phyloP scores from a whole-genome alignment of 2,113 vertebrate genomes.

The Megaceryle torquata region DNA sequence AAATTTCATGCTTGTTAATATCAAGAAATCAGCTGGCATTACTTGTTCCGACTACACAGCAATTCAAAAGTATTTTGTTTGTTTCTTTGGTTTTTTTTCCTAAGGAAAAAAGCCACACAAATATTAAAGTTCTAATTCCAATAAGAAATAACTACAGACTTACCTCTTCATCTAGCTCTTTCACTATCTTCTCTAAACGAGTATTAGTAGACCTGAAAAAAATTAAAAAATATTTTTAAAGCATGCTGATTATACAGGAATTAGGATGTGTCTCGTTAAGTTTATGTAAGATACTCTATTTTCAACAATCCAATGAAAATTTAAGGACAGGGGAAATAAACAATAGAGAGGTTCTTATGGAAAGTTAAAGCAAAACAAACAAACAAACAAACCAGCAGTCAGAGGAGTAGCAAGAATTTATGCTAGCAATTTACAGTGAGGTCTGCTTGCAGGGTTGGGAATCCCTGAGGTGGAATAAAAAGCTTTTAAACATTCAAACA shows the following conservation, averaged over 20 bases:
- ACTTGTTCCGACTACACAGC: not conserved
- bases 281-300: not conserved
- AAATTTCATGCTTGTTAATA: not conserved
- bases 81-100: not conserved
- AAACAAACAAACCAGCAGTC: not conserved
- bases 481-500: not conserved
- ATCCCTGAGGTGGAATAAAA: not conserved
- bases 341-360: not conserved
- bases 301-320: not conserved
- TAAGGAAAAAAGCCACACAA: not conserved
- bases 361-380: not conserved
- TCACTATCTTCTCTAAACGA: constrained; percentile 90
- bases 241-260: not conserved
- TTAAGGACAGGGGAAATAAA: not conserved
- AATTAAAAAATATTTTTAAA: constrained; percentile 52
- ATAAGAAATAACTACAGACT: not conserved
- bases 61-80: not conserved
- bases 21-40: not conserved
- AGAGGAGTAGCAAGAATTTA: not conserved
- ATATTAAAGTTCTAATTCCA: not conserved
- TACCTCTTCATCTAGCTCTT: constrained; percentile 97
- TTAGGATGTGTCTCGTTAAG: not conserved
- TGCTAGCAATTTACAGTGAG: not conserved
- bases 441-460: not conserved
- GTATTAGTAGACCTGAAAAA: constrained; percentile 77